Evolutionary conservation across 2,888 invertebrate species (phyloP).

Genomic region (Lucinisca nassula): DNA sequence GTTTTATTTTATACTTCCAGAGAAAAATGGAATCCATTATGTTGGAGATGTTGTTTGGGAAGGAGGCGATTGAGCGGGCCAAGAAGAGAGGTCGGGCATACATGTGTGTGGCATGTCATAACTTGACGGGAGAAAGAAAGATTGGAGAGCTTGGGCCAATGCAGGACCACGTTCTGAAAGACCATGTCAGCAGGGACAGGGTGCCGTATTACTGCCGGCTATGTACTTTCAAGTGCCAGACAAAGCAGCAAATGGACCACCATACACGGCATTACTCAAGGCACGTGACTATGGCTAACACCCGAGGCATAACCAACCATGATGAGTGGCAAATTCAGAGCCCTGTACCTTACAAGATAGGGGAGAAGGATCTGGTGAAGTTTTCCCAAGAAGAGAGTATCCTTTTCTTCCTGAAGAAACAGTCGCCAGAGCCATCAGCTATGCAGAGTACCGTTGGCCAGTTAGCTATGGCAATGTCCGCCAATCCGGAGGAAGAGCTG

Average conservation of each 20-base stretch:
- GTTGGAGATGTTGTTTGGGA: not conserved
- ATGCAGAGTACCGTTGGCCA: not conserved
- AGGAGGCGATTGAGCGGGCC: not conserved
- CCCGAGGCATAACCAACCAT: not conserved
- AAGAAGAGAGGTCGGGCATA: not conserved
- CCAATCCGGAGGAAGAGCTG: not conserved
- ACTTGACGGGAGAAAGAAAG: not conserved
- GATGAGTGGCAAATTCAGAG: not conserved
- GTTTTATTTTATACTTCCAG: not conserved
- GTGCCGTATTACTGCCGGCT: not conserved
- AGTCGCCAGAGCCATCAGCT: not conserved
- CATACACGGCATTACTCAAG: not conserved
- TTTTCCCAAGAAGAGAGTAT: not conserved
- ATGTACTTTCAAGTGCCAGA: not conserved
- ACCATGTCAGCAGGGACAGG: not conserved
- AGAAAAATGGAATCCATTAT: not conserved
- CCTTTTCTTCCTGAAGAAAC: not conserved
- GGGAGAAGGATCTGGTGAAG: not conserved
- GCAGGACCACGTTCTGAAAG: not conserved
- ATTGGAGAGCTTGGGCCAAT: not conserved
- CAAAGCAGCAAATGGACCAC: not conserved
- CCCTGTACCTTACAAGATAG: not conserved
- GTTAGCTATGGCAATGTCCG: not conserved
- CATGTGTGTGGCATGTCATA: not conserved
- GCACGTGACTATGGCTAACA: not conserved